Percentiles rank a stretch among this genome's conserved stretches.
Conservation (phyloP, 23 tunicate genomes). For the Trididemnum nubilum region DNA sequence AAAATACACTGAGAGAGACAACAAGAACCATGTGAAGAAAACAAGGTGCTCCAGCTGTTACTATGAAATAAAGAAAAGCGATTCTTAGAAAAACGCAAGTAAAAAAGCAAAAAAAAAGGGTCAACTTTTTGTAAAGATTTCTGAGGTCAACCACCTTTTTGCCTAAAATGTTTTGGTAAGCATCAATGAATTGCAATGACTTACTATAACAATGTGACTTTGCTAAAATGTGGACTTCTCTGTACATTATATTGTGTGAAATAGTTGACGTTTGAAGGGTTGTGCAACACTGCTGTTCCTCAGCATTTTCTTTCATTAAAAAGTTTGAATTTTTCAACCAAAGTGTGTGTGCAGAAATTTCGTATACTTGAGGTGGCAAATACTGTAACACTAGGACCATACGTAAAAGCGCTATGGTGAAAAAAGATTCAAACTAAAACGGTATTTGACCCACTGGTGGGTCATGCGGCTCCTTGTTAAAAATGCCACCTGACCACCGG, state of each 20-base stretch:
- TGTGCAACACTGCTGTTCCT: neutral
- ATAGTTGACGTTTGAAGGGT: neutral
- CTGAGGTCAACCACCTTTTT: constrained; percentile 1
- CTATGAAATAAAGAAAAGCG: constrained; percentile 8
- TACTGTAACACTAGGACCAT: neutral
- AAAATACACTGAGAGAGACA: neutral
- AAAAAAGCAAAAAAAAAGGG: neutral
- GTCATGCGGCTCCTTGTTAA: neutral
- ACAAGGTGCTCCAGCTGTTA: neutral
- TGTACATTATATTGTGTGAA: neutral
- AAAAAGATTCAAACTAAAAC: neutral
- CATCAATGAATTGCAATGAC: neutral
- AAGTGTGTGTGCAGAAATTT: neutral
- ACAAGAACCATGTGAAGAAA: neutral
- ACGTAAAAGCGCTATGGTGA: neutral
- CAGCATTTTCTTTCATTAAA: neutral
- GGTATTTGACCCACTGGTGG: neutral
- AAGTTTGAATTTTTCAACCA: neutral
- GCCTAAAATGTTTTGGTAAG: neutral
- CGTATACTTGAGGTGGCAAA: neutral
- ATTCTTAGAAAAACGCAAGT: neutral
- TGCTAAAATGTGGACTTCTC: neutral
- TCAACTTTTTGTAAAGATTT: constrained; percentile 7
- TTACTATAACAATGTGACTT: neutral
- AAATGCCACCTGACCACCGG: neutral